Conservation (phyloP, 2,888 invertebrate species). For the Nematopogon swammerdamellus region DNA sequence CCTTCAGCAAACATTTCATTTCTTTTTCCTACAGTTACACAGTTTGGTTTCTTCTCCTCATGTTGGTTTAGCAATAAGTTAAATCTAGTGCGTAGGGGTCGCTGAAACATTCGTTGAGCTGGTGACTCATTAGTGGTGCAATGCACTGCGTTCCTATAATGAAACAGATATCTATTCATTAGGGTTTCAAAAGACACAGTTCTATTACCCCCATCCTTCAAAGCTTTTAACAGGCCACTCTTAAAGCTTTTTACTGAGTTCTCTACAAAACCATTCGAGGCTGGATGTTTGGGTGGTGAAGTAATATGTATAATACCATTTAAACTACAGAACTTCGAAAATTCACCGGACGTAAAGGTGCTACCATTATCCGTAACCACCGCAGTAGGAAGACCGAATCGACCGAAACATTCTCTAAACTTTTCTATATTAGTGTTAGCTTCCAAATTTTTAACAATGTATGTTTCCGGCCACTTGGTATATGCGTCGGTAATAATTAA, state of each 20-base stretch:
- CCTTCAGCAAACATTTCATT: too few relatives aligned
- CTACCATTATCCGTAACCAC: conserved; percentile 2
- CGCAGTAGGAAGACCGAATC: neutral
- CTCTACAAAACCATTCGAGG: conserved; percentile 6
- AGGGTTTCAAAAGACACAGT: neutral
- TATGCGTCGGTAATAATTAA: conserved; percentile 7
- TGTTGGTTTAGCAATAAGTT: too few relatives aligned
- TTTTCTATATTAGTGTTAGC: neutral
- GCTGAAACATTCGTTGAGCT: conserved; percentile 3
- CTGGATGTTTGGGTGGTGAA: conserved; percentile 6
- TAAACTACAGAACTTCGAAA: conserved; percentile 1
- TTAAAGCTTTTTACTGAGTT: conserved; percentile 3
- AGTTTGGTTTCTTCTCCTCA: too few relatives aligned
- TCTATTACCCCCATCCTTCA: neutral
- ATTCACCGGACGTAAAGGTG: conserved; percentile 2
- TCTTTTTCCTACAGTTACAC: too few relatives aligned
- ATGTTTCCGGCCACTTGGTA: conserved; percentile 8
- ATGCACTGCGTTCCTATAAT: conserved; percentile 4
- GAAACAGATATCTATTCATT: neutral
- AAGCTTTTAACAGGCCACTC: neutral
- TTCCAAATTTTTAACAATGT: conserved; percentile 5
- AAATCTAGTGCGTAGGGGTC: neutral
- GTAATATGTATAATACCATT: conserved; percentile 7
- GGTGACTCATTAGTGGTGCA: conserved; percentile 2
- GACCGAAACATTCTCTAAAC: conserved; percentile 2